Evolutionary conservation across 1,140 invertebrate species (phyloP).

Genomic region (Danaus melanippus): DNA sequence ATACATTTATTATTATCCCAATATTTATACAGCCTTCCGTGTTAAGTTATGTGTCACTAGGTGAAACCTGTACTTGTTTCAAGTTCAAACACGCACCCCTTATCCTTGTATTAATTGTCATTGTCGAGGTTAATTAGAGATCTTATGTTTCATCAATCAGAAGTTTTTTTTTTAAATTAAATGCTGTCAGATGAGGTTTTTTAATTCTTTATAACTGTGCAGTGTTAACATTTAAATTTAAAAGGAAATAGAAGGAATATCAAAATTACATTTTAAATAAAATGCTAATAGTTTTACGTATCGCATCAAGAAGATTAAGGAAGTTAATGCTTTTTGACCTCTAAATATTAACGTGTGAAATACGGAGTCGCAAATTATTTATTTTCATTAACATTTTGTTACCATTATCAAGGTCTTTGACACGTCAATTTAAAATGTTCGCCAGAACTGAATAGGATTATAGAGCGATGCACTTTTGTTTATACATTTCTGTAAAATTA

Average conservation of each 20-base stretch:
- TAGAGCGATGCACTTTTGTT: slow-evolving; percentile 39
- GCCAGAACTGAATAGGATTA: slow-evolving; percentile 37
- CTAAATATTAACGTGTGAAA: too few species aligned
- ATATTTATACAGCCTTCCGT: slow-evolving; percentile 2
- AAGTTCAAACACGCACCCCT: slow-evolving; percentile 17
- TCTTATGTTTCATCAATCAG: too few species aligned
- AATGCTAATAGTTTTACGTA: too few species aligned
- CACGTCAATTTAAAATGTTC: slow-evolving; percentile 52
- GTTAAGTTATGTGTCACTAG: slow-evolving; percentile 15
- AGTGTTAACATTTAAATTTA: too few species aligned
- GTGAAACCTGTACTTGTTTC: slow-evolving; percentile 1
- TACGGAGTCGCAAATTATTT: slow-evolving; percentile 20
- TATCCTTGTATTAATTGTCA: slow-evolving; percentile 11
- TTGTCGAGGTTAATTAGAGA: slow-evolving; percentile 7
- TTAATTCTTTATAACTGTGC: too few species aligned
- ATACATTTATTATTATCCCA: too few species aligned
- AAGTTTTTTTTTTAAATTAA: too few species aligned
- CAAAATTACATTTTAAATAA: too few species aligned
- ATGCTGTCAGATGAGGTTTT: too few species aligned
- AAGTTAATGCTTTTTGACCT: too few species aligned
- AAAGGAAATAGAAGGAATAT: too few species aligned
- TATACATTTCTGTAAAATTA: not conserved
- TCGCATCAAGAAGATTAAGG: too few species aligned
- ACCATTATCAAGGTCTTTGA: slow-evolving; percentile 65
- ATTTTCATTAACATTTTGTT: slow-evolving; percentile 28